phyloP scores from a whole-genome alignment of 2,888 invertebrate species.

The Mesoligia furuncula region DNA sequence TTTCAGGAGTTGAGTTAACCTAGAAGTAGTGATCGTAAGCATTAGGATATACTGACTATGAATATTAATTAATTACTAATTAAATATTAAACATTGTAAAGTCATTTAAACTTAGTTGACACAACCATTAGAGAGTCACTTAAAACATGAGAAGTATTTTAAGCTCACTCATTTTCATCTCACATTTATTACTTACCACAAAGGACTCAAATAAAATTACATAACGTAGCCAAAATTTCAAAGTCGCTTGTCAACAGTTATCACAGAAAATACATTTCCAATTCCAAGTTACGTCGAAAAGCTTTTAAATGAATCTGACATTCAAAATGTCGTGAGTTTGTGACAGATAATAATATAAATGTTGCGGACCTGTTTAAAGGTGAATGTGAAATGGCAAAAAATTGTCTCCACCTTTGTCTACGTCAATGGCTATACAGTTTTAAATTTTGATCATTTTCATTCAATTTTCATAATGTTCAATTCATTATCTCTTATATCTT shows the following conservation, averaged over 20 bases:
- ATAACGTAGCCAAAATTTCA: constrained; percentile 19
- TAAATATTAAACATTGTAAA: constrained; percentile 1
- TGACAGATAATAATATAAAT: constrained; percentile 30
- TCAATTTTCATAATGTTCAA: constrained; percentile 1
- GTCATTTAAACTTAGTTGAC: background rate
- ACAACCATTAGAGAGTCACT: background rate
- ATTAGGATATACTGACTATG: background rate
- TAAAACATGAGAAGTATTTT: constrained; percentile 14
- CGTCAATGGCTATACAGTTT: constrained; percentile 4
- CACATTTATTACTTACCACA: constrained; percentile 24
- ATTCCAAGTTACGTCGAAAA: constrained; percentile 34
- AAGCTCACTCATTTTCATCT: constrained; percentile 8
- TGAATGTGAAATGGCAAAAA: constrained; percentile 10
- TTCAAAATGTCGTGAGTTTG: constrained; percentile 31
- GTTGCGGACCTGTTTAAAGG: constrained; percentile 19
- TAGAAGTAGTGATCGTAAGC: constrained; percentile 3
- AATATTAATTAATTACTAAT: constrained; percentile 33
- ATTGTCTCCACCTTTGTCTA: constrained; percentile 11
- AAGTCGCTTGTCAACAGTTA: constrained; percentile 44
- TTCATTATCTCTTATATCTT: background rate
- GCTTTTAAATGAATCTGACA: constrained; percentile 47
- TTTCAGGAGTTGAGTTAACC: constrained; percentile 18
- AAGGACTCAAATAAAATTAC: constrained; percentile 23
- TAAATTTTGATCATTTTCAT: background rate
- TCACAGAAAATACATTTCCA: constrained; percentile 36